Percentiles rank a stretch among this genome's conserved stretches.
These are phyloP conservation scores for Aepyceros melampus DNA, from an alignment of 2,113 vertebrate species.

Conservation along the genomic window DNA sequence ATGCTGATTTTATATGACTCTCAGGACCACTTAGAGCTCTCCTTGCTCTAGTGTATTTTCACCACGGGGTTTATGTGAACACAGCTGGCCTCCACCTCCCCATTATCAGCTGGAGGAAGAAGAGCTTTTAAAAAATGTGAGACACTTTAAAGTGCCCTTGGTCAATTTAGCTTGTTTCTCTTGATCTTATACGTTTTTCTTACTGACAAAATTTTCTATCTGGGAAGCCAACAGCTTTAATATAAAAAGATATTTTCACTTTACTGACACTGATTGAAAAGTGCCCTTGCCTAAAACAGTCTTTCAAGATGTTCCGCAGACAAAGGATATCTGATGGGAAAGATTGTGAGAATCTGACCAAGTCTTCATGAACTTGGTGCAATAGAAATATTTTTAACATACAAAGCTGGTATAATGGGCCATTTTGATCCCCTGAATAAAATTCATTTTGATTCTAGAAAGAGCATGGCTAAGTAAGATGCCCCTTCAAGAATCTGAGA, in stretches of 20 bases:
- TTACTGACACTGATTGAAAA: background rate
- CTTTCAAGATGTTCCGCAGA: background rate
- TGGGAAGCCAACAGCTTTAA: background rate
- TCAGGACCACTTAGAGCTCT: background rate
- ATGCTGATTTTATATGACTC: background rate
- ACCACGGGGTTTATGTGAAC: background rate
- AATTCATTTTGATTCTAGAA: background rate
- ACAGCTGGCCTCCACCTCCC: background rate
- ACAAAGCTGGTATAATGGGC: background rate
- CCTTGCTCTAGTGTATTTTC: background rate
- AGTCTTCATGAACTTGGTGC: background rate
- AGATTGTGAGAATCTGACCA: background rate
- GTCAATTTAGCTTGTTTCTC: constrained; percentile 27
- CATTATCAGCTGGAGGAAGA: background rate
- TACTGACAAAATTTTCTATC: constrained; percentile 3
- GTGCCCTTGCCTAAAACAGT: background rate
- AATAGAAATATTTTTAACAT: background rate
- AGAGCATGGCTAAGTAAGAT: background rate
- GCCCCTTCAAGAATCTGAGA: background rate
- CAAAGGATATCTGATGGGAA: background rate
- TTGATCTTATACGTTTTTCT: background rate
- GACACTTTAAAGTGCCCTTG: background rate
- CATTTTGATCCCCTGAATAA: background rate
- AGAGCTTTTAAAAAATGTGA: background rate
- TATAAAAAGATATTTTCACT: constrained; percentile 36